A percentile compares a stretch with the other conserved stretches of the same genome.
Evolutionary conservation across 1,140 invertebrate species (phyloP).

Genomic region (Popillia japonica): DNA sequence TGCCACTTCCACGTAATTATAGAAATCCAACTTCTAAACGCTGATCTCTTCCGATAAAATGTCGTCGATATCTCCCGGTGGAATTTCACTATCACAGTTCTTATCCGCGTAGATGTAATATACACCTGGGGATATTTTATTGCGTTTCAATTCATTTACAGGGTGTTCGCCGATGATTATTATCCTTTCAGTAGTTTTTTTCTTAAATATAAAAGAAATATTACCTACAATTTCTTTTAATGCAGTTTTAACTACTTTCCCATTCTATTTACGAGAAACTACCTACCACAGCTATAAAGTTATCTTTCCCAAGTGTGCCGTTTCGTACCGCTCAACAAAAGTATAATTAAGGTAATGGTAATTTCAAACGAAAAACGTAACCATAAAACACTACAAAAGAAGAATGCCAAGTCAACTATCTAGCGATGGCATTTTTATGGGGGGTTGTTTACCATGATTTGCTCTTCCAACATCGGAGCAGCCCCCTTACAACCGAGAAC

Average conservation of each 20-base stretch:
- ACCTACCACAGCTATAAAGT: slow-evolving; percentile 35
- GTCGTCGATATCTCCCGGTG: slow-evolving; percentile 32
- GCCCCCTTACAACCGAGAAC: background rate
- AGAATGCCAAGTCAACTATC: slow-evolving; percentile 26
- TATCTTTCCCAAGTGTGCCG: slow-evolving; percentile 35
- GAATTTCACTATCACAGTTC: slow-evolving; percentile 36
- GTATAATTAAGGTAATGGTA: slow-evolving; percentile 29
- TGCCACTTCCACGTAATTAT: slow-evolving; percentile 49
- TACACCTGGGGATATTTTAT: too few species aligned
- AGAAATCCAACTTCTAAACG: slow-evolving; percentile 44
- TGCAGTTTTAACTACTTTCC: slow-evolving; percentile 28
- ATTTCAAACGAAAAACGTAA: slow-evolving; percentile 34
- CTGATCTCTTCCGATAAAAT: slow-evolving; percentile 33
- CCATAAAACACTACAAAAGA: slow-evolving; percentile 29
- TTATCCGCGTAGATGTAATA: background rate
- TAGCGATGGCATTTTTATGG: slow-evolving; percentile 30
- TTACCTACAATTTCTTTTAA: slow-evolving; percentile 21
- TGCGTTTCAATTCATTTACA: too few species aligned
- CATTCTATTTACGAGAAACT: slow-evolving; percentile 1
- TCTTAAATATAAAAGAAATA: background rate
- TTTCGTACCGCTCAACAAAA: background rate
- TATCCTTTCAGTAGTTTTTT: background rate
- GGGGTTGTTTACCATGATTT: slow-evolving; percentile 41
- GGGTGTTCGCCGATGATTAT: too few species aligned
- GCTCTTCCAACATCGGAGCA: background rate